A percentile compares a stretch with the other conserved stretches of the same genome.
phyloP scores from a whole-genome alignment of 1,140 invertebrate genomes.

The Eriocheir sinensis region DNA sequence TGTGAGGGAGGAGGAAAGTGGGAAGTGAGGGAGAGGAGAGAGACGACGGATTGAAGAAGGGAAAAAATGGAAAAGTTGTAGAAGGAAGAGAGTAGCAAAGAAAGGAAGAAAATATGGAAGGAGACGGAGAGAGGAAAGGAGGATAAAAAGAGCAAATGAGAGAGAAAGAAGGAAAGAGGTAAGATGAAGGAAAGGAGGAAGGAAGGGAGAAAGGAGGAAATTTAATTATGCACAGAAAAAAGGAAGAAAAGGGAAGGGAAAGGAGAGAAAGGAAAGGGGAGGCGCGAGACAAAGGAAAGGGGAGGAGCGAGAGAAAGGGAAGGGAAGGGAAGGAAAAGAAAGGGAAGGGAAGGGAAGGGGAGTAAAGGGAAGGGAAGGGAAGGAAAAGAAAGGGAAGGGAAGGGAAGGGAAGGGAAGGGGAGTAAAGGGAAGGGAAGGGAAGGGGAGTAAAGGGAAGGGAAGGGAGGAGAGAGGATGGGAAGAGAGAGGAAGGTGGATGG shows the following conservation, averaged over 20 bases:
- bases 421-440: not conserved
- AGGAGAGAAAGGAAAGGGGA: not conserved
- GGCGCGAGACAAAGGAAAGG: too few relatives aligned
- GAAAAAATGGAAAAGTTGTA: too few relatives aligned
- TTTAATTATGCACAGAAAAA: too few relatives aligned
- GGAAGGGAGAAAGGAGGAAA: not conserved
- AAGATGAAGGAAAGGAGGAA: not conserved
- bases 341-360: not conserved
- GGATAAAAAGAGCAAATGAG: not conserved
- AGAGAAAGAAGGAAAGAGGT: too few relatives aligned
- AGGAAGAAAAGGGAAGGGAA: not conserved
- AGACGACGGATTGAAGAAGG: too few relatives aligned
- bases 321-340: too few relatives aligned
- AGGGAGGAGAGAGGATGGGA: not conserved
- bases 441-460: too few relatives aligned
- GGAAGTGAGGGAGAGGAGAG: too few relatives aligned
- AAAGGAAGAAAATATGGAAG: too few relatives aligned
- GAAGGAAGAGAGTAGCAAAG: too few relatives aligned
- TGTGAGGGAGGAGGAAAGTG: too few relatives aligned
- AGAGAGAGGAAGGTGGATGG: not conserved
- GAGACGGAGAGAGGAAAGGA: not conserved
- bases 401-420: not conserved
- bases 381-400: not conserved
- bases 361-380: not conserved
- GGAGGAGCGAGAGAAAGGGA: not conserved